Conservation (phyloP, 1,140 invertebrate genomes). For the Arctopsyche grandis region DNA sequence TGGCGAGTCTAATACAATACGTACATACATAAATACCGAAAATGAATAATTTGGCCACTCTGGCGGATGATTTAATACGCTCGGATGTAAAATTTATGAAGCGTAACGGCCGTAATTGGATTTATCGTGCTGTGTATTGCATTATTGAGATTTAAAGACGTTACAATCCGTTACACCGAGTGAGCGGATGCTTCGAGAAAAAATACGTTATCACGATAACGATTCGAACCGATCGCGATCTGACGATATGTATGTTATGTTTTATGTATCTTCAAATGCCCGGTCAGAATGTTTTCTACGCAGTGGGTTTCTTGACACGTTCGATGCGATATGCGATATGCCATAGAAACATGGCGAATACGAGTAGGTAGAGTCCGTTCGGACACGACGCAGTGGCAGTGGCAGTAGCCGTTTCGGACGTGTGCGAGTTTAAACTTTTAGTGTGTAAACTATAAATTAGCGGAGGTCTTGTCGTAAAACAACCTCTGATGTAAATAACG, state of each 20-base stretch:
- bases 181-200: neutral
- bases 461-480: conserved; percentile 36
- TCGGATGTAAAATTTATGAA: conserved; percentile 11
- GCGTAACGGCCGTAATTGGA: conserved; percentile 25
- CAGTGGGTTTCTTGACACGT: no score
- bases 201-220: neutral
- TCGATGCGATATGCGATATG: no score
- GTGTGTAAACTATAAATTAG: conserved; percentile 37
- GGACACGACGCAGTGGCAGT: neutral
- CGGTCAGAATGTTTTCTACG: no score
- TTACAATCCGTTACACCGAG: neutral
- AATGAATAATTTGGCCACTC: conserved; percentile 11
- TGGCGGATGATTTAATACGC: conserved; percentile 19
- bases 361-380: no score
- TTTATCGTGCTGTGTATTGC: conserved; percentile 25
- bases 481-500: conserved; percentile 38
- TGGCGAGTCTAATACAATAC: no score
- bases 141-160: conserved; percentile 27
- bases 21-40: conserved; percentile 27
- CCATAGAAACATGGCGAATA: no score
- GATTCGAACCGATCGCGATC: no score
- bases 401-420: neutral
- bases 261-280: no score
- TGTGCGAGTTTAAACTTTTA: conserved; percentile 22
- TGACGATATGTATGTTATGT: no score